Conservation (phyloP, 2,888 invertebrate species). For the Platycheirus rosarum region DNA sequence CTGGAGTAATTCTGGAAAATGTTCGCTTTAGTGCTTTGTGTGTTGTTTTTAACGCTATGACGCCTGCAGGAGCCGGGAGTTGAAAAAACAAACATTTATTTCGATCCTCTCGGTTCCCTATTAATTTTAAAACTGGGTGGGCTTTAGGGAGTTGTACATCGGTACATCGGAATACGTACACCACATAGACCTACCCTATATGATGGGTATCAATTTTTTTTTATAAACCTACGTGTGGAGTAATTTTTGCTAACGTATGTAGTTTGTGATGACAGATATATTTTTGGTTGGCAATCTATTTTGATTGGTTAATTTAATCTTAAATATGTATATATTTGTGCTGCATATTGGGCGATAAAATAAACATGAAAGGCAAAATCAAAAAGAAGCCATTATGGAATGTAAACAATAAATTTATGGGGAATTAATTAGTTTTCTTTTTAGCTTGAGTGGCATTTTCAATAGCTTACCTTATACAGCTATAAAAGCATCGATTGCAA, state of each 20-base stretch:
- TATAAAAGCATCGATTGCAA: too few relatives aligned
- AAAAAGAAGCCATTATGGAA: background rate
- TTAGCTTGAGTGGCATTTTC: too few relatives aligned
- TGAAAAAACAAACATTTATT: constrained; percentile 28
- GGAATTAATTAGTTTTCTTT: background rate
- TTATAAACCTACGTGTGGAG: background rate
- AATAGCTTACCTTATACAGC: too few relatives aligned
- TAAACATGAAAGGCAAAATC: background rate
- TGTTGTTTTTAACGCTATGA: constrained; percentile 51
- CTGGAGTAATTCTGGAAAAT: constrained; percentile 27
- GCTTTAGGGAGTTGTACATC: constrained; percentile 31
- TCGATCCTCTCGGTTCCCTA: constrained; percentile 34
- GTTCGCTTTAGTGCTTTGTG: constrained; percentile 32
- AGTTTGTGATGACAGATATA: constrained; percentile 23
- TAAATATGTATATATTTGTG: constrained; percentile 37
- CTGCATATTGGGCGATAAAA: constrained; percentile 30
- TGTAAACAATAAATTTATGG: background rate
- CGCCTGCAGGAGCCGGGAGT: constrained; percentile 32
- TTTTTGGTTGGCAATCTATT: constrained; percentile 44
- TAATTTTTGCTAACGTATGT: constrained; percentile 14
- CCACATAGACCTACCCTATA: background rate
- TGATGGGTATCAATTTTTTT: background rate
- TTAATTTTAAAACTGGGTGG: constrained; percentile 39
- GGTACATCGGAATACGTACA: constrained; percentile 12
- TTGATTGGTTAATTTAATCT: constrained; percentile 54